phyloP scores from a whole-genome alignment of 30 jellyfish, hydroid and myxozoan genomes.

The Turritopsis dohrnii region DNA sequence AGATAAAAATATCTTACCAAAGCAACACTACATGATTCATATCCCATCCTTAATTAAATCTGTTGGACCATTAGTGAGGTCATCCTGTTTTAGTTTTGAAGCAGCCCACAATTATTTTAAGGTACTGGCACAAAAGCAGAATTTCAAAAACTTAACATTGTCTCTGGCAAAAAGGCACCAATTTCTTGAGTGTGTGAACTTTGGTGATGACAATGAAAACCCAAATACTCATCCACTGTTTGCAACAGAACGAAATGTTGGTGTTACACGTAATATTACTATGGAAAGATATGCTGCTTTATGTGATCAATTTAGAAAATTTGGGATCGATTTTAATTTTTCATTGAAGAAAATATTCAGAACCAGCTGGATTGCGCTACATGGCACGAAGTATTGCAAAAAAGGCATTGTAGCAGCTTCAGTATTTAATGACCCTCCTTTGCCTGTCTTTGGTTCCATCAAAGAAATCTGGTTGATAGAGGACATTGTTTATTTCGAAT shows the following conservation, averaged over 20 bases:
- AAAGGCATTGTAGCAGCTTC: conserved; percentile 18
- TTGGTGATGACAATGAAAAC: neutral
- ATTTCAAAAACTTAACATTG: neutral
- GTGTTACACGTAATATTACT: neutral
- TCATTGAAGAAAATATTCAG: too few relatives aligned
- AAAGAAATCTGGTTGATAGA: conserved; percentile 11
- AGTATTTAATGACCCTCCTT: conserved; percentile 18
- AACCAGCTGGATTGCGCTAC: conserved; percentile 31
- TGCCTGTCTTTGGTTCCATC: conserved; percentile 32
- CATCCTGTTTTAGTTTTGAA: neutral
- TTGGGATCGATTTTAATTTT: too few relatives aligned
- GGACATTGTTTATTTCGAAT: conserved; percentile 36
- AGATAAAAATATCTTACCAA: too few relatives aligned
- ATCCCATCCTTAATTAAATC: too few relatives aligned
- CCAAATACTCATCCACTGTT: neutral
- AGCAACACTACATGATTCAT: too few relatives aligned
- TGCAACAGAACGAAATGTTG: neutral
- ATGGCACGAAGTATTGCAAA: conserved; percentile 31
- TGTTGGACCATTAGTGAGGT: neutral
- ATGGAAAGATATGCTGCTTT: too few relatives aligned
- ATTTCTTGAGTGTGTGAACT: neutral
- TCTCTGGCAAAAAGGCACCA: neutral
- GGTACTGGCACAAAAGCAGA: neutral
- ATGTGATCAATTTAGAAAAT: too few relatives aligned
- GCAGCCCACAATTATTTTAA: neutral